phyloP scores from a whole-genome alignment of 2,113 vertebrate species.

The Carettochelys insculpta region DNA sequence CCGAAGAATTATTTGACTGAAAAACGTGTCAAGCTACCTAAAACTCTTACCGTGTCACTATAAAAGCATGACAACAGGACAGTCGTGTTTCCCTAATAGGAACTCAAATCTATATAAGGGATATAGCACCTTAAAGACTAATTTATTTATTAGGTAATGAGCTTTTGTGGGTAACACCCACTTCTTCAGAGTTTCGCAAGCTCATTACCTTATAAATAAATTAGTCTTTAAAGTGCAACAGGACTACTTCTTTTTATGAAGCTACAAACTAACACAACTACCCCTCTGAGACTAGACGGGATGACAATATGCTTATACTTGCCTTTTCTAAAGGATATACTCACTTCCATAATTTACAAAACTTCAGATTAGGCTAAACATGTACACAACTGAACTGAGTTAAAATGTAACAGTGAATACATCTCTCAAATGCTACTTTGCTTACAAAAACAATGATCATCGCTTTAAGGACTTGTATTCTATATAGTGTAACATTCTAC shows the following conservation, averaged over 20 bases:
- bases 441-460: conserved; percentile 65
- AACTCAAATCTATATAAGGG: background rate
- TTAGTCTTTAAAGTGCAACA: too few relatives aligned
- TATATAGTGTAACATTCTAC: conserved; percentile 36
- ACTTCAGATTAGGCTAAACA: conserved; percentile 50
- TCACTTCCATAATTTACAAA: conserved; percentile 46
- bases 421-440: conserved; percentile 59
- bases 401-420: conserved; percentile 56
- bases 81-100: background rate
- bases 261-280: too few relatives aligned
- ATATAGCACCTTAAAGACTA: too few relatives aligned
- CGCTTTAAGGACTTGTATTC: conserved; percentile 53
- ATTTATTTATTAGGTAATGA: too few relatives aligned
- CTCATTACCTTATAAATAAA: too few relatives aligned
- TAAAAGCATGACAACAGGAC: rapidly evolving
- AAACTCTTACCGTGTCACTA: background rate
- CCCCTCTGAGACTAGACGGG: too few relatives aligned
- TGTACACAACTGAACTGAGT: conserved; percentile 50
- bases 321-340: background rate
- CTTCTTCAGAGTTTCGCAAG: too few relatives aligned
- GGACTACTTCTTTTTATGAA: too few relatives aligned
- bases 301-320: background rate
- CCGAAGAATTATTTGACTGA: background rate
- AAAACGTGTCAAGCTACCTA: background rate
- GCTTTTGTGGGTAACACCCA: too few relatives aligned